These are phyloP conservation scores for Perca flavescens DNA, from an alignment of 2,113 vertebrate species.

Conservation along the genomic window DNA sequence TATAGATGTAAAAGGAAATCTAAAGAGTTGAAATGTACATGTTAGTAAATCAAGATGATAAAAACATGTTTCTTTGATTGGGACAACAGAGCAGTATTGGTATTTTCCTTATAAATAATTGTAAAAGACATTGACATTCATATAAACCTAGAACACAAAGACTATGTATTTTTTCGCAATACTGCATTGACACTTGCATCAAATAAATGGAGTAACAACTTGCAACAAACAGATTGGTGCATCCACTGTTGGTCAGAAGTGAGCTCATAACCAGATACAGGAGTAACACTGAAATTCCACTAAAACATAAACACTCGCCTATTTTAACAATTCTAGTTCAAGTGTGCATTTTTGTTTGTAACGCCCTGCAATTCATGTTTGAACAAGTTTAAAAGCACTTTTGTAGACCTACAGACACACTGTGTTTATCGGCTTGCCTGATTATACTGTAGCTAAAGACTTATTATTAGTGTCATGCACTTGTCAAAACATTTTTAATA, in stretches of 20 bases:
- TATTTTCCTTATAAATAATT: conserved; percentile 50
- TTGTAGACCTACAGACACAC: not conserved
- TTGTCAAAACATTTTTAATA: conserved; percentile 15
- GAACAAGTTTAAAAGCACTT: conserved; percentile 33
- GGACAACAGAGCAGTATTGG: conserved; percentile 6
- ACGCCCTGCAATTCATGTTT: conserved; percentile 55
- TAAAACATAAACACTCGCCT: conserved; percentile 53
- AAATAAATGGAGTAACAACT: conserved; percentile 55
- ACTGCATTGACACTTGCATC: conserved; percentile 63
- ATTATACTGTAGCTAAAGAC: conserved; percentile 9
- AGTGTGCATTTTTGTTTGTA: conserved; percentile 48
- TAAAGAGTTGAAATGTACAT: conserved; percentile 4
- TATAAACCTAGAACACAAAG: conserved; percentile 17
- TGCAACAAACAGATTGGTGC: conserved; percentile 30
- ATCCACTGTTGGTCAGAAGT: conserved; percentile 25
- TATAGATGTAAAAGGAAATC: conserved; percentile 3
- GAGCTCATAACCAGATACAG: conserved; percentile 11
- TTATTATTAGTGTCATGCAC: conserved; percentile 13
- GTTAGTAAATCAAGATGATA: conserved; percentile 18
- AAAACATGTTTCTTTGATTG: not conserved
- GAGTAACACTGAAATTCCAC: conserved; percentile 62
- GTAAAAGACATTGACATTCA: conserved; percentile 4
- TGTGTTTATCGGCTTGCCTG: not conserved
- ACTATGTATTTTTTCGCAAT: conserved; percentile 15
- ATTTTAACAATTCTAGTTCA: conserved; percentile 41